These are phyloP conservation scores for Luscinia megarhynchos DNA, from an alignment of 2,797 vertebrate species.

Conservation along the genomic window DNA sequence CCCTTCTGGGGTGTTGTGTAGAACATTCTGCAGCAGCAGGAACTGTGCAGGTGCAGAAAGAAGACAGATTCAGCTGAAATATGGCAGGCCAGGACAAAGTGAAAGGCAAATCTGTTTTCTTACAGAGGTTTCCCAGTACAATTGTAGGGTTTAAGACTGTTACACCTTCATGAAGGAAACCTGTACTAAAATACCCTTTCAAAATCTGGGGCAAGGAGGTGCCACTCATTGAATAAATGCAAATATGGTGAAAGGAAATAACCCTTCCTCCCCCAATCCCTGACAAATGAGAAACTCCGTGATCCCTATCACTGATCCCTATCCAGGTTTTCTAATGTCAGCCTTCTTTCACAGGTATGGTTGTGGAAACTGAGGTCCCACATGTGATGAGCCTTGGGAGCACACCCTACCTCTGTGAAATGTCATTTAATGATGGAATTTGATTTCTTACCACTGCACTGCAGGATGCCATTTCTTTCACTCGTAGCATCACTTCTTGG, in stretches of 20 bases:
- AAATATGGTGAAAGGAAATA: neutral
- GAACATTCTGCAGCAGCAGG: slow-evolving; percentile 8
- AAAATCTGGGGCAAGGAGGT: neutral
- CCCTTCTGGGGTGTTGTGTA: neutral
- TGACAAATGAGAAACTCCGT: neutral
- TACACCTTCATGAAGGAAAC: neutral
- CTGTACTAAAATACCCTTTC: neutral
- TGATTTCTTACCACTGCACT: slow-evolving; percentile 89
- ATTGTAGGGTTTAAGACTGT: neutral
- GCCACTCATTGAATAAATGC: neutral
- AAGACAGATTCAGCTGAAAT: slow-evolving; percentile 4
- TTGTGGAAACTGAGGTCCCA: neutral
- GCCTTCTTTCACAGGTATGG: neutral
- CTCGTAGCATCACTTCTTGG: slow-evolving; percentile 96
- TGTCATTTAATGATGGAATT: neutral
- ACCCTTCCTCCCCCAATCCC: neutral
- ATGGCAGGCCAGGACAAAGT: neutral
- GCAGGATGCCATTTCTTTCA: slow-evolving; percentile 97
- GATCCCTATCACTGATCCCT: neutral
- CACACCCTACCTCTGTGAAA: neutral
- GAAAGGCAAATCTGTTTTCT: slow-evolving; percentile 4
- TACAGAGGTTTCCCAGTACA: neutral
- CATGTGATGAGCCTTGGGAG: neutral
- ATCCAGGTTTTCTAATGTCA: neutral
- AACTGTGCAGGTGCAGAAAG: slow-evolving; percentile 21